Evolutionary conservation across 1,140 invertebrate genomes (phyloP).

Genomic region (Drosophila bifasciata): DNA sequence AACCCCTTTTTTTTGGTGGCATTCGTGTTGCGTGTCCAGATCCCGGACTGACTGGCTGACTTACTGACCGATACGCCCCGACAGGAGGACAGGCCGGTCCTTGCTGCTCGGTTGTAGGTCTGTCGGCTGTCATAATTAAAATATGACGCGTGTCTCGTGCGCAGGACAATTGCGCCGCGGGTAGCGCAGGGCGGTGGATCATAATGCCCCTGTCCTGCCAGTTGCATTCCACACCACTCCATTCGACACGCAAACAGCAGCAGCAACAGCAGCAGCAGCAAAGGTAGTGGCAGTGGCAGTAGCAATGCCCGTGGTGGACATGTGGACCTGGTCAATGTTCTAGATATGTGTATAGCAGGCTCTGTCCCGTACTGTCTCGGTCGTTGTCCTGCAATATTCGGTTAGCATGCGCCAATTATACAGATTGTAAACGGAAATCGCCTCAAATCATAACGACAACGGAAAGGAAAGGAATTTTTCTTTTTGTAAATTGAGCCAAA

Average conservation of each 20-base stretch:
- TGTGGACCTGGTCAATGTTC: conserved; percentile 26
- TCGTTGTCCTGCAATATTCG: conserved; percentile 53
- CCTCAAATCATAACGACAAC: conserved; percentile 45
- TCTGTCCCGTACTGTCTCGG: conserved; percentile 28
- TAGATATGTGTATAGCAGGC: conserved; percentile 26
- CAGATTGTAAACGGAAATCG: conserved; percentile 57
- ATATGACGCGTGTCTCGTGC: conserved; percentile 80
- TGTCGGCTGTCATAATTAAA: conserved; percentile 81
- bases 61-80: conserved; percentile 45
- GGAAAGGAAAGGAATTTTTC: conserved; percentile 3
- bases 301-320: conserved; percentile 2
- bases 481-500: conserved; percentile 4
- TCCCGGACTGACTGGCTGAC: conserved; percentile 38
- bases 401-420: conserved; percentile 52
- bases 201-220: conserved; percentile 27
- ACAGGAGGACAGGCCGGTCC: conserved; percentile 35
- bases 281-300: no score
- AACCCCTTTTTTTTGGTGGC: conserved; percentile 26
- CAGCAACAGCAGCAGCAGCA: conserved; percentile 17
- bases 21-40: conserved; percentile 44
- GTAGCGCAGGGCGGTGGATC: conserved; percentile 5
- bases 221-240: conserved; percentile 29
- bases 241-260: conserved; percentile 49
- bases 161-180: conserved; percentile 64
- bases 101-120: conserved; percentile 1